phyloP scores from a whole-genome alignment of 2,797 vertebrate genomes.

The Aldrovandia affinis region DNA sequence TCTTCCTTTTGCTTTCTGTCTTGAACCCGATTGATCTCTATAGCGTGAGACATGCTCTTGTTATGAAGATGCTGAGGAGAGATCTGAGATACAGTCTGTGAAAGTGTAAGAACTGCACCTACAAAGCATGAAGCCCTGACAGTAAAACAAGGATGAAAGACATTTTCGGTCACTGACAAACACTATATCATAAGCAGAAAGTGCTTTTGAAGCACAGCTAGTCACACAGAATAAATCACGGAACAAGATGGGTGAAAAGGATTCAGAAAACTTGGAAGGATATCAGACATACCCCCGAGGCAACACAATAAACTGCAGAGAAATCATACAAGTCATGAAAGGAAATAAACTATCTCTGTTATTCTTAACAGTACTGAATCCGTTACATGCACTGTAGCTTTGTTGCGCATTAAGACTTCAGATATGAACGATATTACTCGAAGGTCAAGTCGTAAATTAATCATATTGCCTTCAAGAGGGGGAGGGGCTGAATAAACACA shows the following conservation, averaged over 20 bases:
- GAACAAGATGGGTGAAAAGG: slow-evolving; percentile 38
- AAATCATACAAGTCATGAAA: slow-evolving; percentile 58
- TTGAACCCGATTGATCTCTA: slow-evolving; percentile 52
- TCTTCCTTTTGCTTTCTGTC: slow-evolving; percentile 43
- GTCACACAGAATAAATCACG: slow-evolving; percentile 53
- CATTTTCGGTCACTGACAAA: slow-evolving; percentile 49
- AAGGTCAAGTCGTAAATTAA: background rate
- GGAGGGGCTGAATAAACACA: background rate
- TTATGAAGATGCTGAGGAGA: slow-evolving; percentile 55
- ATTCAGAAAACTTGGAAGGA: slow-evolving; percentile 50
- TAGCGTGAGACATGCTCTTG: slow-evolving; percentile 42
- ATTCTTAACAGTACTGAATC: slow-evolving; percentile 15
- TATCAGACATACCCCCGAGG: slow-evolving; percentile 39
- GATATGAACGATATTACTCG: slow-evolving; percentile 39
- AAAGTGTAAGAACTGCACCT: slow-evolving; percentile 47
- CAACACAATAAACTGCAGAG: slow-evolving; percentile 39
- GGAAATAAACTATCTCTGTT: background rate
- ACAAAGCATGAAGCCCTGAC: slow-evolving; percentile 55
- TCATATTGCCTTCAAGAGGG: background rate
- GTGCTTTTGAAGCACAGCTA: slow-evolving; percentile 55
- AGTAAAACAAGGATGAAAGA: slow-evolving; percentile 55
- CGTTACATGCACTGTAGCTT: slow-evolving; percentile 22
- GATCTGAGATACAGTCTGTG: slow-evolving; percentile 58
- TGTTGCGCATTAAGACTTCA: slow-evolving; percentile 53
- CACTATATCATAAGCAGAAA: slow-evolving; percentile 46